Evolutionary conservation across 2,797 vertebrate genomes (phyloP), one percentile per base, ranked within the genome.

Genomic region (Bryconaethiops microstoma): DNA sequence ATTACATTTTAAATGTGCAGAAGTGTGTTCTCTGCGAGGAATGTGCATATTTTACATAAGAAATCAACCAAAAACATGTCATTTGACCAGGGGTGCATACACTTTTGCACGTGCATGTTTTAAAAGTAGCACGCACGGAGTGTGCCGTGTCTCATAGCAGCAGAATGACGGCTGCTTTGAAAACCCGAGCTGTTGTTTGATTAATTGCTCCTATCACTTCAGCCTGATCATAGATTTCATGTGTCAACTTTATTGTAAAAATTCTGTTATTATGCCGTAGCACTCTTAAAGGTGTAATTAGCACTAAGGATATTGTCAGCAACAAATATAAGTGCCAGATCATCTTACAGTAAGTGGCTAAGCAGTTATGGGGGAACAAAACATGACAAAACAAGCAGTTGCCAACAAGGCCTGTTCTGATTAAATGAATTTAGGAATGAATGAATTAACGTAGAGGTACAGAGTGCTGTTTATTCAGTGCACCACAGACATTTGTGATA

Each of bases 301-400:
- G n/a, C 64, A 40, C 42, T 62, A 52, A 69, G 72, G 72, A 25
- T 75, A 62, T 52, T 76, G 64, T 75, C 79, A 52, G 79, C 23
- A 75, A 50, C 72, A 74, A 80, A 68, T 52, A 75, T 74, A 74
- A 80, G 71, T n/a, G n/a, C n/a, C n/a, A n/a, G n/a, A n/a, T n/a
- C 62, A 55, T 80, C 63, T 80, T 75, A 72, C 68, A 52, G 8
- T 23, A 54, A 68, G 52, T 67, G 23, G 40, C n/a, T 68, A 68
- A 71, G 55, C 64, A 39, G 23, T 52, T 80, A 39, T 50, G 48
- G 25, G 52, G 42, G 39, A 67, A 60, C 40, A 52, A 52, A 74
- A 42, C 71, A 59, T 39, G 29, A n/a, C 19, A 57, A 80, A 74
- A 57, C 50, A 79, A 72, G 7, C 29, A 14, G 19, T 62, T 10